A percentile compares a stretch with the other conserved stretches of the same genome.
Evolutionary conservation across 2,797 vertebrate genomes (phyloP).

Genomic region (Anguilla pacifica): DNA sequence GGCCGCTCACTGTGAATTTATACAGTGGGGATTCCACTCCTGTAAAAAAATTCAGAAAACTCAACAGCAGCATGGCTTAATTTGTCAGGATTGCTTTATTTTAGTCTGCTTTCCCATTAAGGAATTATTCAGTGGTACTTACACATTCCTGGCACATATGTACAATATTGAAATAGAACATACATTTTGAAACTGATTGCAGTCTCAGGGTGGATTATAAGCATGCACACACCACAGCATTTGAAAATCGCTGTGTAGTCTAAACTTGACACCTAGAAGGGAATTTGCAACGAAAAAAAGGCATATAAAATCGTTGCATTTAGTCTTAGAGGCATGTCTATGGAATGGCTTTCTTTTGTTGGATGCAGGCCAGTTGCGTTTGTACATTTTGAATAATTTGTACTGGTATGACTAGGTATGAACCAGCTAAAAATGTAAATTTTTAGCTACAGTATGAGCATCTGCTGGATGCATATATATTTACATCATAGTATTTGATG

Average conservation of each 20-base stretch:
- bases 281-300: not conserved
- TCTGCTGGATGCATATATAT: not conserved
- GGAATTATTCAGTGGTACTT: not conserved
- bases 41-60: not conserved
- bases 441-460: not conserved
- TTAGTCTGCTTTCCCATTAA: not conserved
- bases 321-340: not conserved
- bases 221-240: not conserved
- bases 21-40: not conserved
- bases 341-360: not conserved
- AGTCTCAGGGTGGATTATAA: not conserved
- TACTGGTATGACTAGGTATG: not conserved
- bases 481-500: not conserved
- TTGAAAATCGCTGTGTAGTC: not conserved
- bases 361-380: not conserved
- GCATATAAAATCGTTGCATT: not conserved
- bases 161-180: conserved; percentile 13
- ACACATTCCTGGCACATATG: not conserved
- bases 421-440: not conserved
- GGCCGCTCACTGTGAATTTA: not conserved
- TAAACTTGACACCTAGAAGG: not conserved
- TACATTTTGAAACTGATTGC: not conserved
- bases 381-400: not conserved
- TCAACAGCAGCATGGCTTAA: not conserved
- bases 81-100: not conserved